Conservation (phyloP, 2,888 invertebrate species). For the Cephus rjabovi region DNA sequence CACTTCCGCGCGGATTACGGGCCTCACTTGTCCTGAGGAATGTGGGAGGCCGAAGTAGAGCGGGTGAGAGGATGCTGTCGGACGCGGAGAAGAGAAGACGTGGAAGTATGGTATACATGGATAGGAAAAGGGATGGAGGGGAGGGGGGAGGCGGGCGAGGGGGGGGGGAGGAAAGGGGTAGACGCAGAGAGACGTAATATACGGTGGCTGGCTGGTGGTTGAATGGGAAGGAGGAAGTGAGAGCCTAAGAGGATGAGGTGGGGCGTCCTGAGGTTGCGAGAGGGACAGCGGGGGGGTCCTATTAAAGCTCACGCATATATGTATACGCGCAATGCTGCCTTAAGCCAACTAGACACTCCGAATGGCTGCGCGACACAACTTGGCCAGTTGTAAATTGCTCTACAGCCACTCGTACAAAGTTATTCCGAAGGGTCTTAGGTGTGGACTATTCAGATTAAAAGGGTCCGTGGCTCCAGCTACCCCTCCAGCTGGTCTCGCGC, state of each 20-base stretch:
- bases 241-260: background rate
- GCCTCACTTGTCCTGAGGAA: constrained; percentile 22
- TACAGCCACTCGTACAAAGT: constrained; percentile 17
- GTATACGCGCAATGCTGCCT: background rate
- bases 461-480: background rate
- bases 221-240: background rate
- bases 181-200: too few relatives aligned
- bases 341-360: constrained; percentile 8
- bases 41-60: constrained; percentile 3
- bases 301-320: background rate
- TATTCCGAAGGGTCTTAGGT: constrained; percentile 14
- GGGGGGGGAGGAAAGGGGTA: too few relatives aligned
- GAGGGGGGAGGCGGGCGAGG: too few relatives aligned
- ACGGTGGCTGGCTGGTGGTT: too few relatives aligned
- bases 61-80: background rate
- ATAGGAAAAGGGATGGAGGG: too few relatives aligned
- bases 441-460: constrained; percentile 17
- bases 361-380: constrained; percentile 10
- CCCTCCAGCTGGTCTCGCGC: background rate
- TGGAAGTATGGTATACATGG: too few relatives aligned
- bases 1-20: constrained; percentile 22
- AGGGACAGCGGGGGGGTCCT: background rate
- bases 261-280: too few relatives aligned
- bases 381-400: constrained; percentile 21
- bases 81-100: background rate